phyloP scores from a whole-genome alignment of 2,113 vertebrate species.

The Chamaea fasciata region DNA sequence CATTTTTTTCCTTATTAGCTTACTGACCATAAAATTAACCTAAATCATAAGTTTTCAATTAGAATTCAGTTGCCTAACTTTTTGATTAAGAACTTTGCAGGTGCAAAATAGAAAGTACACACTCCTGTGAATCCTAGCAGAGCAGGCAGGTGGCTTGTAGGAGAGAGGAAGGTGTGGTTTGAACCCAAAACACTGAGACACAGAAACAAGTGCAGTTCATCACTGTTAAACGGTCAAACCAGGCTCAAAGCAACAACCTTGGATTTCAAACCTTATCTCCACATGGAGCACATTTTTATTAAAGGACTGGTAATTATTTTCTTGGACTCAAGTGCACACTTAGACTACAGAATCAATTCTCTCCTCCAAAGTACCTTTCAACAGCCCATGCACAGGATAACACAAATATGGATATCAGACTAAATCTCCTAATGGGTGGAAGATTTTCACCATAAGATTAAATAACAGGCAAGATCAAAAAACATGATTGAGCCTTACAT shows the following conservation, averaged over 20 bases:
- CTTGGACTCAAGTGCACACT: not conserved
- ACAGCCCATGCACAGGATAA: not conserved
- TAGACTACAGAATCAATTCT: not conserved
- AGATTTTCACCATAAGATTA: not conserved
- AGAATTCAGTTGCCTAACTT: not conserved
- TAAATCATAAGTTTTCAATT: not conserved
- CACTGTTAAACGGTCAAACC: not conserved
- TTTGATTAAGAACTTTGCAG: not conserved
- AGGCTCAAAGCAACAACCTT: not conserved
- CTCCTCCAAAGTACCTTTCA: not conserved
- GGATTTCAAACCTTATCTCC: not conserved
- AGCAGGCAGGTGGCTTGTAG: not conserved
- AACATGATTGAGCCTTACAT: not conserved
- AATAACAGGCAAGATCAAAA: not conserved
- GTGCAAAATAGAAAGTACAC: not conserved
- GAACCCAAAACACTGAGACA: not conserved
- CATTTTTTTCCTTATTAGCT: not conserved
- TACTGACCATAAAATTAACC: not conserved
- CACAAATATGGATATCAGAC: not conserved
- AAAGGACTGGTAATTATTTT: not conserved
- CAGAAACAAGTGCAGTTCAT: not conserved
- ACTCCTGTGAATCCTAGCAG: not conserved
- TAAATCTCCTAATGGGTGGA: not conserved
- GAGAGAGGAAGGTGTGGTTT: not conserved
- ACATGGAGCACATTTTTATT: not conserved